Evolutionary conservation across 2,888 invertebrate species (phyloP), one percentile per base, ranked within the genome.

Genomic region (Luperina testacea): DNA sequence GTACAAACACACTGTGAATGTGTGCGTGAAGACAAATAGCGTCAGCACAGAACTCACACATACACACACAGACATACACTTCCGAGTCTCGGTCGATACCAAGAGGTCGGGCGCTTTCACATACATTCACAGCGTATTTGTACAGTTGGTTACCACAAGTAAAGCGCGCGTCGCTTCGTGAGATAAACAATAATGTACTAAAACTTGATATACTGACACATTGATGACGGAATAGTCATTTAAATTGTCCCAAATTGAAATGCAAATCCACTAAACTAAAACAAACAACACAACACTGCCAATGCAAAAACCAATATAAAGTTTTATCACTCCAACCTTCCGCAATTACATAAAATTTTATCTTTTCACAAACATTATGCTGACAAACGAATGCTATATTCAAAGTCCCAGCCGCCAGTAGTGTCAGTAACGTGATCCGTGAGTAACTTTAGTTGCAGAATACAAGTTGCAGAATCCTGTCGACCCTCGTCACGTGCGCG

Each of bases 401-500:
- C 63, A 78, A 83, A 83, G 57, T 65, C 20, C 15, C 15, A n/a
- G 63, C 32, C 2, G 45, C 11, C 45, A 38, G 45, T n/a, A 48
- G 27, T 61, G 15, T 38, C 48, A 59, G 61, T 45, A 32, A 75
- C 51, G 15, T 42, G 17, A 65, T 42, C n/a, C 9, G 48, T n/a
- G n/a, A 38, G 48, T 73, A 68, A 53, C 42, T 8, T 24, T 20
- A 69, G 53, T 53, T 48, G 48, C 48, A 48, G 76, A 38, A 59
- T 48, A 48, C 17, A 32, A 70, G 61, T 63, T 73, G 70, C 65
- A 64, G 75, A 7, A n/a, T n/a, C 59, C 61, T 82, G 86, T 83
- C 82, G 65, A 88, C 85, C 82, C 84, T 79, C 69, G 72, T 88
- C 87, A 87, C 64, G 38, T 38, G 72, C n/a, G n/a, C n/a, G n/a